A percentile compares a stretch with the other conserved stretches of the same genome.
These are phyloP conservation scores for Mythimna impura DNA, from an alignment of 2,888 invertebrate species.

Conservation along the genomic window DNA sequence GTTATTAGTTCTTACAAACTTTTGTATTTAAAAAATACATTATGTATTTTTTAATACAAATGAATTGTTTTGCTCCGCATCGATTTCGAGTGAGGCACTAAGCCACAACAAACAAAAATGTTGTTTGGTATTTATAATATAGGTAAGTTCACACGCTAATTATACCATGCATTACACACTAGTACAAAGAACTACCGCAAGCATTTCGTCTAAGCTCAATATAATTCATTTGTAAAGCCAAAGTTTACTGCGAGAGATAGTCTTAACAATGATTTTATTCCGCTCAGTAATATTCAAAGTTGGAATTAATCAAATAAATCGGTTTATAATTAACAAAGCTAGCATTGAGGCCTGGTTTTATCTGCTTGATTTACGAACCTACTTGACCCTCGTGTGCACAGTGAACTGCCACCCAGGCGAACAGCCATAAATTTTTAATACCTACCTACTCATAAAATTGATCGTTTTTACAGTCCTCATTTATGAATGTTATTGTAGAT, in stretches of 20 bases:
- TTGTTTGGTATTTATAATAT: background rate
- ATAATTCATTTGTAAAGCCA: slow-evolving; percentile 14
- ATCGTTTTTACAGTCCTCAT: slow-evolving; percentile 47
- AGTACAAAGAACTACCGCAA: background rate
- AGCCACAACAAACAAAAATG: background rate
- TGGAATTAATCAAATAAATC: slow-evolving; percentile 53
- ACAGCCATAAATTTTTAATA: slow-evolving; percentile 40
- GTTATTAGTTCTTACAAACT: too few relatives aligned
- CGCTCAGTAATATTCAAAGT: slow-evolving; percentile 30
- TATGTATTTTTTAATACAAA: too few relatives aligned
- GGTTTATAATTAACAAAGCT: slow-evolving; percentile 60
- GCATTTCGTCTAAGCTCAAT: slow-evolving; percentile 10
- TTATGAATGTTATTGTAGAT: slow-evolving; percentile 44
- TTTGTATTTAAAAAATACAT: too few relatives aligned
- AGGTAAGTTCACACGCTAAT: background rate
- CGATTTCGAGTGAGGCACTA: too few relatives aligned
- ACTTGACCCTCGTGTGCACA: slow-evolving; percentile 43
- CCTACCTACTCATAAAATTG: slow-evolving; percentile 42
- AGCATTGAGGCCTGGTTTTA: slow-evolving; percentile 51
- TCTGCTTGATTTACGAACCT: slow-evolving; percentile 52
- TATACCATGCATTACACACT: too few relatives aligned
- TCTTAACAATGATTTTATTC: slow-evolving; percentile 31
- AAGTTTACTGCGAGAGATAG: slow-evolving; percentile 30
- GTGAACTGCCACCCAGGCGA: slow-evolving; percentile 43
- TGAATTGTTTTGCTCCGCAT: too few relatives aligned